Base-by-base conservation (phyloP, 2,113 vertebrate genomes). In the Cairina moschata region DNA sequence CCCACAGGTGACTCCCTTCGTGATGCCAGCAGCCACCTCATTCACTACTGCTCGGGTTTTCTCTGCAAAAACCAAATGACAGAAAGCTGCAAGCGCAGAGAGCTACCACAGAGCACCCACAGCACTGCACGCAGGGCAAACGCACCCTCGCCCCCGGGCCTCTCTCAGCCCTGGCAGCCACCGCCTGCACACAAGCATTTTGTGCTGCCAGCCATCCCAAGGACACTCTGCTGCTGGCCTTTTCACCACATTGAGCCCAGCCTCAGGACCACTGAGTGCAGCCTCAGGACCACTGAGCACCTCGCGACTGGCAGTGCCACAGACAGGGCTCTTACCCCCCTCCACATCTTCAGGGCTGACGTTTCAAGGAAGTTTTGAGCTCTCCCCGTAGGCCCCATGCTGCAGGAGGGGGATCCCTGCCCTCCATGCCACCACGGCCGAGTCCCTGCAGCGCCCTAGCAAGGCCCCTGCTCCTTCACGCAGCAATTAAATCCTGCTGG, bases 401-500 rank as follows among this genome's bases (percentile, higher is more conserved):
- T 4, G 13, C 36, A 26, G 50, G 23, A 32, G 40, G 58, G 28
- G 86, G 42, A 94, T 71, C 55, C 55, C 48, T 2, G 1, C 4
- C 60, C n/a, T 12, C 63, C 9, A 44, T 3, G 82, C 78, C 83
- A 21, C 77, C 67, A 55, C 78, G 77, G 8, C 86, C 65, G 36
- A 2, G 63, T 66, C 82, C 32, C 62, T 48, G 36, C 44, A n/a
- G 81, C 81, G 42, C 67, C 44, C 32, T 72, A 40, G 81, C 7
- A 60, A 95, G 3, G 1, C 28, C 74, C 80, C 60, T 77, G 73
- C 68, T n/a, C 46, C 38, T 1, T 86, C 1, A 0, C 29, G 18
- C 10, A 85, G 89, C 73, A 85, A 92, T 96, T 91, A 91, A 86
- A 92, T 59, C 44, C 55, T 63, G 11, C 3, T 68, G 69, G 78